phyloP scores from a whole-genome alignment of 2,888 invertebrate genomes.

The Ellobium chinense region DNA sequence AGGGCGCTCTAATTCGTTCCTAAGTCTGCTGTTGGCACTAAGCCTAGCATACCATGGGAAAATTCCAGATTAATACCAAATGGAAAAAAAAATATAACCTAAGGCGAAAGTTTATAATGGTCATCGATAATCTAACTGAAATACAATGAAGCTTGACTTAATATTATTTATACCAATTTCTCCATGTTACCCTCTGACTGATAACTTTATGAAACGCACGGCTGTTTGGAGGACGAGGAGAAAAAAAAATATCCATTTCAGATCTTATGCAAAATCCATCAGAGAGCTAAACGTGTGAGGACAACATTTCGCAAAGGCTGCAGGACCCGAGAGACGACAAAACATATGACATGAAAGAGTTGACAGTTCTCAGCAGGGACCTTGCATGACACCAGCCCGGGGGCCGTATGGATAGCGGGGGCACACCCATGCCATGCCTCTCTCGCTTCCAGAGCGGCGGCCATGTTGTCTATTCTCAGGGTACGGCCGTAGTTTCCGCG shows the following conservation, averaged over 20 bases:
- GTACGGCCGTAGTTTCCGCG: neutral
- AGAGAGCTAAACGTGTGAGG: neutral
- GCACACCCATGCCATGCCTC: neutral
- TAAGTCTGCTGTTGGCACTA: too few species aligned
- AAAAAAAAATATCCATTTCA: neutral
- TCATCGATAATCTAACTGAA: too few species aligned
- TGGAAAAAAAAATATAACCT: too few species aligned
- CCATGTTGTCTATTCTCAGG: slow-evolving; percentile 19
- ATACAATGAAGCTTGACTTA: too few species aligned
- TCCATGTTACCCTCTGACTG: too few species aligned
- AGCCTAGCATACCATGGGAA: too few species aligned
- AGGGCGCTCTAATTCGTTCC: too few species aligned
- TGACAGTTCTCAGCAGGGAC: neutral
- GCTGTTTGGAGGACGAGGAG: too few species aligned
- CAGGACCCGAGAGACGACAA: neutral
- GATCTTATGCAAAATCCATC: neutral
- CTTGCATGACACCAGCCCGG: neutral
- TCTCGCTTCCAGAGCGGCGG: slow-evolving; percentile 3
- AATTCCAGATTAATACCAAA: too few species aligned
- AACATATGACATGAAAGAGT: neutral
- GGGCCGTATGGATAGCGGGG: neutral
- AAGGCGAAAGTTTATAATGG: too few species aligned
- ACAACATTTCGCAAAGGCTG: neutral
- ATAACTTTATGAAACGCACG: too few species aligned
- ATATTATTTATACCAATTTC: too few species aligned